Conservation (phyloP, 2,113 vertebrate genomes). For the Myiozetetes cayanensis region DNA sequence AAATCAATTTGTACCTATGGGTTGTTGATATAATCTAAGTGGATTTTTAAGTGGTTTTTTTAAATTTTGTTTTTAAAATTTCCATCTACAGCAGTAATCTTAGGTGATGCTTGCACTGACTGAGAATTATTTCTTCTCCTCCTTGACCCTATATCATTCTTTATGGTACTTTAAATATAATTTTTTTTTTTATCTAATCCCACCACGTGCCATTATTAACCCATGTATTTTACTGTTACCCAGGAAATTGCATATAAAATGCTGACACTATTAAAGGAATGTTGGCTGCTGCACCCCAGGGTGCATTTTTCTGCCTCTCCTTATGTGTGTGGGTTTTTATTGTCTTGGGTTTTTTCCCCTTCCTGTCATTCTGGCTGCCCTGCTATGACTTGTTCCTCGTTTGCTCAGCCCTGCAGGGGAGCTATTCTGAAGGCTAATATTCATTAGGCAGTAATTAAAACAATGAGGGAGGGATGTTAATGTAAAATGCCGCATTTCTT, state of each 20-base stretch:
- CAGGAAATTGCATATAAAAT: not conserved
- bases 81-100: not conserved
- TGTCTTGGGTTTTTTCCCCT: not conserved
- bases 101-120: not conserved
- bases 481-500: not conserved
- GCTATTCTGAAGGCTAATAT: not conserved
- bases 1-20: not conserved
- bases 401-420: not conserved
- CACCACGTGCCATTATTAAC: not conserved
- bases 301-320: not conserved
- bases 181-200: not conserved
- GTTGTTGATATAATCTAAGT: not conserved
- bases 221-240: not conserved
- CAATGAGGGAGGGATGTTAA: not conserved
- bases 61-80: not conserved
- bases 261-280: not conserved
- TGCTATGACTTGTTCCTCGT: not conserved
- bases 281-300: not conserved
- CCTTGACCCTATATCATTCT: not conserved
- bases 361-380: not conserved
- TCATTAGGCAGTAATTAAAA: slow-evolving; percentile 18
- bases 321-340: not conserved
- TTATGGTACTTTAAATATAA: not conserved
- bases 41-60: not conserved
- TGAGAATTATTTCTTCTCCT: not conserved